Evolutionary conservation across 1,140 invertebrate genomes (phyloP), one percentile per base, ranked within the genome.

Genomic region (Sycophila sp.): DNA sequence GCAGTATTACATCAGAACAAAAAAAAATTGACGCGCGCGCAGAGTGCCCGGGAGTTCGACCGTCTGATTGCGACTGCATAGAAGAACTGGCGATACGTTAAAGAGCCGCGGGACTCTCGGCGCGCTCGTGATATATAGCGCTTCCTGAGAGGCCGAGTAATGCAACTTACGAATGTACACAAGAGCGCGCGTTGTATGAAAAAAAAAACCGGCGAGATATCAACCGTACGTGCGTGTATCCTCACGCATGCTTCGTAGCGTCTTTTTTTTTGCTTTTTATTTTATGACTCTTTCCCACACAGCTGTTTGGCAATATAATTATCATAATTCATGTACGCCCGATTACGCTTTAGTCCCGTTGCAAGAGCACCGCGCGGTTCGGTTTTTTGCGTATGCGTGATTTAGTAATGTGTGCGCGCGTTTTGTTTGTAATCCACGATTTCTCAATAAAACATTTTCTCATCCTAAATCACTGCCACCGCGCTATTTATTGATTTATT

Each of bases 61-160:
- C 32, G 62, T 5, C 32, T 28, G 45, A 36, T 53, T 13, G 28
- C 45, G 30, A 63, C 5, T 45, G 32, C 62, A 36, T 53, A 51
- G 47, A 64, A 51, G 45, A 64, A 64, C 30, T 51, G 62, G 11
- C 24, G 62, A 51, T 51, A 51, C 62, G n/a, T 5, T 62, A 62
- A 62, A 62, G 40, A 62, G 32, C 22, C 32, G 62, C 17, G 62
- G 34, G 24, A n/a, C 49, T 65, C 60, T 36, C 32, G 62, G 38
- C 19, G 22, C 34, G 47, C 15, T 22, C 28, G 13, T 26, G 47
- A 66, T 66, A 56, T 55, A 66, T 66, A 66, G 40, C 63, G 36
- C 22, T 56, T 66, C 36, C 51, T 56, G n/a, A 51, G 63, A 53
- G 49, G n/a, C 42, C 47, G 63, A 49, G 51, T 19, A 53, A 66